Base-by-base conservation (phyloP, 2,888 invertebrate species). In the Dichetophora obliterata region DNA sequence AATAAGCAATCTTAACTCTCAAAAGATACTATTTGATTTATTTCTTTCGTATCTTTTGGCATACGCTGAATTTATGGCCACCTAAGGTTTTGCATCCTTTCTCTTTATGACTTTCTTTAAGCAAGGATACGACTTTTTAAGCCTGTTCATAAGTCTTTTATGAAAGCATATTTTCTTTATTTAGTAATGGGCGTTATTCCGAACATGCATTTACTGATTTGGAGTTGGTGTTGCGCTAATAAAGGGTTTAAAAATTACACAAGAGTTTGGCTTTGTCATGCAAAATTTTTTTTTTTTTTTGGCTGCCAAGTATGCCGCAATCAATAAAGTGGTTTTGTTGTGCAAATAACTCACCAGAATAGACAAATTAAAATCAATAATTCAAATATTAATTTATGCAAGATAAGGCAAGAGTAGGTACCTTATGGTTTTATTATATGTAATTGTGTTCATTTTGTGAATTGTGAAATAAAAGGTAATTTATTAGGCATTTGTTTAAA, bases 31-130 rank as follows among this genome's bases (percentile, higher is more conserved):
- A 22, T 57, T 31, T 71, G 71, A 57, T 71, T 71, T 57, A 57
- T 71, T 34, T 57, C 54, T 16, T 52, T 57, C n/a, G 37, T 34
- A 16, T 57, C 54, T 19, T 71, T 57, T 71, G 34, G 31, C 69
- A 54, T 71, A 34, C 57, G 71, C 71, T 54, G 57, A 57, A 37
- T 54, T 70, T 71, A 71, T 71, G 34, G 37, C 71, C 57, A 34
- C 31, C 71, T 34, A 37, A 57, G 11, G 71, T 57, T 54, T 57
- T 71, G 71, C 57, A 71, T 71, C 57, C 57, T 71, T 71, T 14
- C 2, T 37, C n/a, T 70, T 54, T 54, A 22, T 22, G 3, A 14
- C 8, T 19, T 34, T 14, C 68, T 34, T 11, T 16, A 63, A 16
- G 63, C 63, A 19, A 48, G 48, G n/a, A 50, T 68, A 50, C 16